Evolutionary conservation across 1,140 invertebrate genomes (phyloP).

Genomic region (Drosophila prosaltans): DNA sequence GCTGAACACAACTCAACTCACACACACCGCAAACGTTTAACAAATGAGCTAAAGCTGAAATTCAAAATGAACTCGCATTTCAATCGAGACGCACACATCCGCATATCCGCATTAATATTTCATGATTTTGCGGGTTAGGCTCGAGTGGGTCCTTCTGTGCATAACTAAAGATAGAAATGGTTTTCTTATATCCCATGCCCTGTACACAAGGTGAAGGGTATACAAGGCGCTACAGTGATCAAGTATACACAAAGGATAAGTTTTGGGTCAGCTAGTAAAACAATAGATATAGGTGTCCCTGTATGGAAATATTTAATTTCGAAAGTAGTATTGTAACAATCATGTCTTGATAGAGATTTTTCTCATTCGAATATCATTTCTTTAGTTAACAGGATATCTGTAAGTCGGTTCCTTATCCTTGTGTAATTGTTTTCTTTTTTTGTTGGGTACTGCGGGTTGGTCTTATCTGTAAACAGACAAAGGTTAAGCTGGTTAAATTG

Average conservation of each 20-base stretch:
- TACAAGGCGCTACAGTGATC: background rate
- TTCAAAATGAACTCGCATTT: slow-evolving; percentile 61
- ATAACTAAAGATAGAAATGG: slow-evolving; percentile 51
- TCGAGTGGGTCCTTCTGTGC: slow-evolving; percentile 53
- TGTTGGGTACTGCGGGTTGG: slow-evolving; percentile 28
- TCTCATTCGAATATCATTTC: background rate
- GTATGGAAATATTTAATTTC: too few species aligned
- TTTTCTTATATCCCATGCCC: slow-evolving; percentile 11
- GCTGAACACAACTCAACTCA: background rate
- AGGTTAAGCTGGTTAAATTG: slow-evolving; percentile 34
- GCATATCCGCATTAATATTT: slow-evolving; percentile 75
- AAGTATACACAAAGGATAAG: too few species aligned
- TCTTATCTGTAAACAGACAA: slow-evolving; percentile 9
- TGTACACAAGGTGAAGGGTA: background rate
- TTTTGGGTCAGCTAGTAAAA: too few species aligned
- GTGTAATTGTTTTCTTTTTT: slow-evolving; percentile 11
- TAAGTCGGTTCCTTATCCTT: background rate
- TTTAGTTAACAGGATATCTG: background rate
- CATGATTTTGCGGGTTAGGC: slow-evolving; percentile 59
- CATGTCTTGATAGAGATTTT: too few species aligned
- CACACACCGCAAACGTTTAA: slow-evolving; percentile 61
- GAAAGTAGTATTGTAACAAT: too few species aligned
- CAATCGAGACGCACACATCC: slow-evolving; percentile 36
- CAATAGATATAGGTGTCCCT: too few species aligned
- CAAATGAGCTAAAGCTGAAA: slow-evolving; percentile 65